Percentiles rank a stretch among this genome's conserved stretches.
These are phyloP conservation scores for Zhengitettix transpicula DNA, from an alignment of 2,888 invertebrate species.

Conservation along the genomic window DNA sequence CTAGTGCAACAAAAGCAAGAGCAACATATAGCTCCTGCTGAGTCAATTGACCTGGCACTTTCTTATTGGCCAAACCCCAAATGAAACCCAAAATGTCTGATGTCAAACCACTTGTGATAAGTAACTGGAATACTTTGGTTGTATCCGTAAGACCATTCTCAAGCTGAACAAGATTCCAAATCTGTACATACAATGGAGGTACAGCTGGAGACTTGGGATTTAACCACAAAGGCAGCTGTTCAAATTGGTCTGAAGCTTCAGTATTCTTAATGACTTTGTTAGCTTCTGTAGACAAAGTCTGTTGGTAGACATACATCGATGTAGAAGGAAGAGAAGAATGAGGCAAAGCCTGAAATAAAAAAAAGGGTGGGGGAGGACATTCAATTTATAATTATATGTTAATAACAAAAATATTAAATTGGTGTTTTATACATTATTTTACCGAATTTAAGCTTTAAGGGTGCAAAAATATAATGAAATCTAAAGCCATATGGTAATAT, in stretches of 20 bases:
- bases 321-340: no score
- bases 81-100: conserved; percentile 30
- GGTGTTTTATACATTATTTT: no score
- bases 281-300: no score
- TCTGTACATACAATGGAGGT: conserved; percentile 26
- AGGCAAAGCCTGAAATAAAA: no score
- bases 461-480: no score
- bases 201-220: conserved; percentile 25
- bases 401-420: no score
- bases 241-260: neutral
- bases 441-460: no score
- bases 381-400: no score
- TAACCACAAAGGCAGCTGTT: conserved; percentile 24
- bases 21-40: conserved; percentile 30
- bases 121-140: conserved; percentile 26
- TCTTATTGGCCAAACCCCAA: conserved; percentile 30
- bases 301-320: no score
- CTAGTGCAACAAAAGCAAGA: conserved; percentile 29
- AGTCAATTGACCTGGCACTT: conserved; percentile 28
- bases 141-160: conserved; percentile 25
- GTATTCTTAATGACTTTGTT: no score
- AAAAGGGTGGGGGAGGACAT: no score
- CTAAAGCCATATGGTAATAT: no score
- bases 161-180: conserved; percentile 26
- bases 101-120: conserved; percentile 29